Percentiles rank a stretch among this genome's conserved stretches.
Conservation (phyloP, 2,113 vertebrate species). For the Tetraodon nigroviridis region DNA sequence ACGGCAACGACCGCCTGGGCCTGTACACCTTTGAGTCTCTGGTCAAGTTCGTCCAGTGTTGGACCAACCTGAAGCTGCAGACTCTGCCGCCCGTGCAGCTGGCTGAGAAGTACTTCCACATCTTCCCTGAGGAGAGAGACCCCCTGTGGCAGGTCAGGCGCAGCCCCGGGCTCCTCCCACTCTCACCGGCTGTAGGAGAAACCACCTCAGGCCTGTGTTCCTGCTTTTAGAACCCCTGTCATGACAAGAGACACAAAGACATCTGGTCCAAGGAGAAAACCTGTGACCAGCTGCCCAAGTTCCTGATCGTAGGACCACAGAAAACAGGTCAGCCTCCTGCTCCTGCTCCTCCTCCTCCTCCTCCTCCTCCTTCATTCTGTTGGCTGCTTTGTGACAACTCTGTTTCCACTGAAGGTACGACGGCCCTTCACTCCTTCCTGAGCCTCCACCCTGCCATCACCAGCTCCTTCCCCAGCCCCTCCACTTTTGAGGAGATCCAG, state of each 20-base stretch:
- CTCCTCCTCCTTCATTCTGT: neutral
- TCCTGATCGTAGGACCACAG: slow-evolving; percentile 93
- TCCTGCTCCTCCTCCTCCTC: neutral
- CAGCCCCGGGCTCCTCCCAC: too few species aligned
- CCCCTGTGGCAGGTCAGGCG: slow-evolving; percentile 90
- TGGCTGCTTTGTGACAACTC: neutral
- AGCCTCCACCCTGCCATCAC: slow-evolving; percentile 93
- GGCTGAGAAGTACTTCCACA: slow-evolving; percentile 92
- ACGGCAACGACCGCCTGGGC: slow-evolving; percentile 93
- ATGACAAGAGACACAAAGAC: slow-evolving; percentile 97
- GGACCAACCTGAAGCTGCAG: slow-evolving; percentile 90
- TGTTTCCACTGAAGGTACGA: slow-evolving; percentile 79
- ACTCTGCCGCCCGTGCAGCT: slow-evolving; percentile 88
- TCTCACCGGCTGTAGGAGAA: neutral
- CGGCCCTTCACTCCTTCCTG: slow-evolving; percentile 92
- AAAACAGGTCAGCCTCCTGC: slow-evolving; percentile 82
- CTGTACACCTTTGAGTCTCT: slow-evolving; percentile 97
- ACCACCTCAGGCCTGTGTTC: neutral
- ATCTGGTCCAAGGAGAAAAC: slow-evolving; percentile 99
- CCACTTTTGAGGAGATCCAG: slow-evolving; percentile 95
- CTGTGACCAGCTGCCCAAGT: slow-evolving; percentile 92
- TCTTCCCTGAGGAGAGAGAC: slow-evolving; percentile 92
- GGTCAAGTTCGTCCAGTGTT: slow-evolving; percentile 96
- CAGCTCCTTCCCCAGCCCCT: slow-evolving; percentile 88
- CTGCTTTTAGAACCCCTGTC: slow-evolving; percentile 87